A percentile compares a stretch with the other conserved stretches of the same genome.
Evolutionary conservation across 2,888 invertebrate genomes (phyloP).

Genomic region (Harpalus rubripes): DNA sequence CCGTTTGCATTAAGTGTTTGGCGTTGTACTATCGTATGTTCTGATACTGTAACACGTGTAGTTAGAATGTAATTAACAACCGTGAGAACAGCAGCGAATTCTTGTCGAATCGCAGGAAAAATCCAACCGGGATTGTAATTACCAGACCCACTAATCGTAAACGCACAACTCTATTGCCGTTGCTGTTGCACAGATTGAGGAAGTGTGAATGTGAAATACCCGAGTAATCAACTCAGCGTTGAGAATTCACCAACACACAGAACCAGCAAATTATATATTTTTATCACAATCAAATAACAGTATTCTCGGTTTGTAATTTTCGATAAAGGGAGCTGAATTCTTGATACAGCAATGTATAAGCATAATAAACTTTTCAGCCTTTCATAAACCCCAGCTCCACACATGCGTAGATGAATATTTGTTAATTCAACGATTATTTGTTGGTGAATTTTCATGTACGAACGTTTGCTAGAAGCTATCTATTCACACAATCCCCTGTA

Average conservation of each 20-base stretch:
- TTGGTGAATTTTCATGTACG: no score
- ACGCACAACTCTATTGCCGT: background rate
- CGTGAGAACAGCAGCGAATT: constrained; percentile 49
- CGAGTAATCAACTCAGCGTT: background rate
- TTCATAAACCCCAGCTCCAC: no score
- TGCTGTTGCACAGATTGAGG: background rate
- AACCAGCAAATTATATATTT: background rate
- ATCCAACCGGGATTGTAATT: constrained; percentile 25
- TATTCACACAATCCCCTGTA: no score
- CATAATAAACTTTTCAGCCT: no score
- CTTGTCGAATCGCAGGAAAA: constrained; percentile 16
- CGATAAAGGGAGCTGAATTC: no score
- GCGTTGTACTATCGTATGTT: no score
- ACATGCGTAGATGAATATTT: no score
- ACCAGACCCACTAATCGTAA: constrained; percentile 5
- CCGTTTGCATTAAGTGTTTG: no score
- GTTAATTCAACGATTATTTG: no score
- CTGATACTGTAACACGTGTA: constrained; percentile 24
- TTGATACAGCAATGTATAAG: no score
- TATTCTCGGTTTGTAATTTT: background rate
- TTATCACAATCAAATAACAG: background rate
- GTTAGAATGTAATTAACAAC: constrained; percentile 28
- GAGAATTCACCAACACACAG: no score
- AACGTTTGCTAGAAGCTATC: no score
- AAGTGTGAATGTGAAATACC: constrained; percentile 21